These are phyloP conservation scores for Dromius quadrimaculatus DNA, from an alignment of 2,888 invertebrate species.

Conservation along the genomic window DNA sequence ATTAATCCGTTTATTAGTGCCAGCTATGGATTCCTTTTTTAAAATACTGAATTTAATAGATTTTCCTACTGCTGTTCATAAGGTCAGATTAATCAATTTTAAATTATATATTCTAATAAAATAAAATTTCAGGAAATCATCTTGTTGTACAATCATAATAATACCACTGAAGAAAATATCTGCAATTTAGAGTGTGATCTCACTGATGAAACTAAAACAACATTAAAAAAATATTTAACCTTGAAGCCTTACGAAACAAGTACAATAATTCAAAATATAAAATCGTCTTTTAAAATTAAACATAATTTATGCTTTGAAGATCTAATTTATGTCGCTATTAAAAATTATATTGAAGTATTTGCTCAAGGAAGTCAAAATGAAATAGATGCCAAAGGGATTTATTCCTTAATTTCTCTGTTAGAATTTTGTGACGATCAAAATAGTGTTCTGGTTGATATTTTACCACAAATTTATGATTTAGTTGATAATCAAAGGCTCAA, in stretches of 20 bases:
- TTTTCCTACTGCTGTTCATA: constrained; percentile 19
- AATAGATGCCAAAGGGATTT: constrained; percentile 25
- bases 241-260: constrained; percentile 32
- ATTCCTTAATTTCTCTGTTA: constrained; percentile 37
- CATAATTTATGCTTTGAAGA: constrained; percentile 20
- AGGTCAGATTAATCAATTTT: constrained; percentile 20
- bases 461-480: constrained; percentile 56
- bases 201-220: constrained; percentile 11
- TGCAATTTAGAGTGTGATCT: constrained; percentile 29
- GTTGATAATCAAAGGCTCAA: constrained; percentile 57
- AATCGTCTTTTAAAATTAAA: constrained; percentile 36
- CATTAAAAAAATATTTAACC: constrained; percentile 29
- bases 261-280: constrained; percentile 19
- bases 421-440: constrained; percentile 38
- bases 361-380: constrained; percentile 33
- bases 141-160: constrained; percentile 29
- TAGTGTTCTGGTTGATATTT: constrained; percentile 4
- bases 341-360: constrained; percentile 26
- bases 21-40: constrained; percentile 37
- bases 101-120: constrained; percentile 18
- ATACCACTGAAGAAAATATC: constrained; percentile 9
- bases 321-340: constrained; percentile 23
- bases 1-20: constrained; percentile 2
- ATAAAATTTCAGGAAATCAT: constrained; percentile 32
- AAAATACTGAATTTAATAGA: constrained; percentile 38